These are phyloP conservation scores for Thamnaconus septentrionalis DNA, from an alignment of 2,113 vertebrate species.

Conservation along the genomic window DNA sequence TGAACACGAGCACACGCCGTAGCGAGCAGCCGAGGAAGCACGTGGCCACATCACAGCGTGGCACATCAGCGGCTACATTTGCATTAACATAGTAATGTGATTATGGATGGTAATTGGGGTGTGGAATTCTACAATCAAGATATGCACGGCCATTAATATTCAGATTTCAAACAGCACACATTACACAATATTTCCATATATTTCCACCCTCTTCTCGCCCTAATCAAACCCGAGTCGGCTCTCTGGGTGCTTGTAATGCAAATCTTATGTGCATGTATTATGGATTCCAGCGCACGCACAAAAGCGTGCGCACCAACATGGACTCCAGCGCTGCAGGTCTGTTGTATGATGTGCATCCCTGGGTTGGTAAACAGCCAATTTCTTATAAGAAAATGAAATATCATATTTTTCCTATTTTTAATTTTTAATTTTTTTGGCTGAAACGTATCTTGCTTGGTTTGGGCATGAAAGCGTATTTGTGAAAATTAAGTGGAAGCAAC, in stretches of 20 bases:
- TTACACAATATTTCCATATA: neutral
- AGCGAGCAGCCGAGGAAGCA: neutral
- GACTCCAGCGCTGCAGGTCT: too few species aligned
- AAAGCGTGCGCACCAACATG: neutral
- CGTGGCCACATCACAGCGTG: neutral
- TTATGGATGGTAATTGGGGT: neutral
- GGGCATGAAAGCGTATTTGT: too few species aligned
- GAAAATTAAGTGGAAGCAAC: too few species aligned
- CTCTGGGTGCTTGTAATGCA: slow-evolving; percentile 1
- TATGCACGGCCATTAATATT: slow-evolving; percentile 7
- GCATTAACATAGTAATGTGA: slow-evolving; percentile 11
- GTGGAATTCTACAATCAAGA: slow-evolving; percentile 5
- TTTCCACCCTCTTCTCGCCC: neutral
- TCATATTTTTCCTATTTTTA: too few species aligned
- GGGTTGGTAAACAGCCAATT: too few species aligned
- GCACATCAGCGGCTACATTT: neutral
- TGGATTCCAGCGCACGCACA: neutral
- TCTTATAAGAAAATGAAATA: too few species aligned
- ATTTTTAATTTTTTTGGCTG: too few species aligned
- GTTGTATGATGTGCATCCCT: too few species aligned
- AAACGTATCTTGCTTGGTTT: too few species aligned
- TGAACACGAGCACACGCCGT: neutral
- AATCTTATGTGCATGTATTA: slow-evolving; percentile 18
- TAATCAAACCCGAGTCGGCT: too few species aligned
- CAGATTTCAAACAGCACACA: neutral